A percentile compares a stretch with the other conserved stretches of the same genome.
Conservation (phyloP, 2,888 invertebrate species). For the Chironomus riparius region DNA sequence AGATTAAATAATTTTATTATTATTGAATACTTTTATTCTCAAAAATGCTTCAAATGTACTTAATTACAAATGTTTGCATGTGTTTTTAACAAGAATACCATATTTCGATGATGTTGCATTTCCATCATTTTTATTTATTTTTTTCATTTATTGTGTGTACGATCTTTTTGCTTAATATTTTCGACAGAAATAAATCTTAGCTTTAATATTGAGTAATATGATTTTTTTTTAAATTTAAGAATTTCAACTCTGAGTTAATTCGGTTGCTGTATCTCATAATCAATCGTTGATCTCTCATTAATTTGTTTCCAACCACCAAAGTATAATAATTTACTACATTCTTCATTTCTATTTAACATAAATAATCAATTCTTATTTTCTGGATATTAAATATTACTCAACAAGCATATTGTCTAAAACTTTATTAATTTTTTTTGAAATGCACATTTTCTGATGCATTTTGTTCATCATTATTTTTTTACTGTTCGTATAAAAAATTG, state of each 20-base stretch:
- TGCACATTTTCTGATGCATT: background rate
- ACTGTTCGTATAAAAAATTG: background rate
- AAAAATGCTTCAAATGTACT: too few species aligned
- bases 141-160: too few species aligned
- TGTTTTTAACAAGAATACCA: too few species aligned
- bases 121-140: too few species aligned
- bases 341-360: too few species aligned
- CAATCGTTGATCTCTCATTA: background rate
- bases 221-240: background rate
- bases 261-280: background rate
- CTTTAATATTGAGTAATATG: background rate
- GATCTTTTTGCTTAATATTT: background rate
- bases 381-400: background rate
- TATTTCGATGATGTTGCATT: too few species aligned
- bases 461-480: background rate
- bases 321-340: background rate
- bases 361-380: background rate
- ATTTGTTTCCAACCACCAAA: slow-evolving; percentile 24
- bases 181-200: background rate
- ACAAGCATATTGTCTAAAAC: background rate
- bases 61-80: too few species aligned
- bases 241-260: background rate
- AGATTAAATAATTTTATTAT: too few species aligned
- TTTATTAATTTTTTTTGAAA: background rate
- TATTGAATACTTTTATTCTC: too few species aligned